Base-by-base conservation (phyloP, 2,113 vertebrate species). In the Myodes glareolus region DNA sequence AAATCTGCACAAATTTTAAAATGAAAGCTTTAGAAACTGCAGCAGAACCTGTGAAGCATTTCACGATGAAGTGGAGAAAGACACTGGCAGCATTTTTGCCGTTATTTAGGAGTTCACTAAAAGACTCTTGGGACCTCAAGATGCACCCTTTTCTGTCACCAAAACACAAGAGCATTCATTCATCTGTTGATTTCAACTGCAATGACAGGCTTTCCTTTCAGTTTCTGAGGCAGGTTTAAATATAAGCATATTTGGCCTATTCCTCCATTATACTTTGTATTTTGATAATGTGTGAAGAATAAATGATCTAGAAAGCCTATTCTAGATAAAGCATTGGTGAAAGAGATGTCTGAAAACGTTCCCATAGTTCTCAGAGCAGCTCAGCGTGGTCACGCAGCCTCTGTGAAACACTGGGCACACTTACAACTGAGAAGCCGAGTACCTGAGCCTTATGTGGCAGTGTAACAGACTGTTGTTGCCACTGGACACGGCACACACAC, bases 281-380 rank as follows among this genome's bases (percentile, higher is more conserved):
- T 75, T 90, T 88, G 95, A 73, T 80, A 68, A 91, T 19, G 13
- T 93, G 36, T 55, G 7, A 4, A 76, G 67, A 94, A 33, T 19
- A 77, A 17, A 65, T 17, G 39, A 8, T 82, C 88, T 92, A 61
- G 4, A 52, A 76, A 52, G 84, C 17, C 90, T 85, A 31, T 78
- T 90, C 90, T 91, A 8, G 29, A 47, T 84, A 92, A 47, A 76
- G 14, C 52, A 39, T 91, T 90, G 92, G 65, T 16, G 78, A 95
- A 96, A 90, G 31, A 63, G 90, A 39, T 90, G 72, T 33, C 78
- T 85, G 47, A 52, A 94, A 96, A 70, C 25, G 5, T 78, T 58
- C 70, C 17, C 33, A 52, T 33, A 70, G 36, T 77, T 87, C 63
- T 39, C 23, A 70, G 63, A 92, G 33, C 70, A 1, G 11, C 52